phyloP scores from a whole-genome alignment of 1,140 invertebrate genomes.

The Musca vetustissima region DNA sequence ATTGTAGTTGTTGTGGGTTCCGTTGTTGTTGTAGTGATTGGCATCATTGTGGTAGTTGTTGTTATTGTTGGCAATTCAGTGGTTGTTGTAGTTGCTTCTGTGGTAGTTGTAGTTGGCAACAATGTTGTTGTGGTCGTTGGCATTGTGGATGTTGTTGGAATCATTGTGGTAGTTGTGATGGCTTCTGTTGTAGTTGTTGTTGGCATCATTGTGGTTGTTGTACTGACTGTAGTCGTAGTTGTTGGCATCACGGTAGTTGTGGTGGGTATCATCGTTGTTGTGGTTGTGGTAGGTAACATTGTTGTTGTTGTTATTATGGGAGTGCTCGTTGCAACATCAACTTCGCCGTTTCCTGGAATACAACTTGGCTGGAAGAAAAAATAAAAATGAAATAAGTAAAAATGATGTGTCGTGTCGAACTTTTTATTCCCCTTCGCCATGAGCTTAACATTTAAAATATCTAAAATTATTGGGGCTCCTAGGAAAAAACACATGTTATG shows the following conservation, averaged over 20 bases:
- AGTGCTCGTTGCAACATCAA: neutral
- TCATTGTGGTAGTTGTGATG: neutral
- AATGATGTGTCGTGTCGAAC: no score
- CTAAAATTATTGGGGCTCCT: no score
- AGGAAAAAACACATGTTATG: no score
- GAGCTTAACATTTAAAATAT: no score
- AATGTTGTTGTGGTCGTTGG: neutral
- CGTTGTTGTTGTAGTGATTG: neutral
- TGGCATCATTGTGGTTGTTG: neutral
- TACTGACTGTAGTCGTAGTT: neutral
- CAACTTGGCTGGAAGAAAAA: neutral
- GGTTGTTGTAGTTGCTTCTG: neutral
- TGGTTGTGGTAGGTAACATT: neutral
- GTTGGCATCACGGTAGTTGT: neutral
- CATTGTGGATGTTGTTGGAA: neutral
- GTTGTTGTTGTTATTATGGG: neutral
- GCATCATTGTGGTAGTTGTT: neutral
- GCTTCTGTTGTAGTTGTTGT: neutral
- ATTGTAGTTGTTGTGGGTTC: neutral
- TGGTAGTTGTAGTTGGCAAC: no score
- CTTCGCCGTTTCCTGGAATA: neutral
- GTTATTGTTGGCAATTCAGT: neutral
- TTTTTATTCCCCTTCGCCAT: no score
- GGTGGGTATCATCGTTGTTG: neutral
- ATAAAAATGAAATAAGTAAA: no score